phyloP scores from a whole-genome alignment of 1,140 invertebrate species.

The Papilio glaucus region DNA sequence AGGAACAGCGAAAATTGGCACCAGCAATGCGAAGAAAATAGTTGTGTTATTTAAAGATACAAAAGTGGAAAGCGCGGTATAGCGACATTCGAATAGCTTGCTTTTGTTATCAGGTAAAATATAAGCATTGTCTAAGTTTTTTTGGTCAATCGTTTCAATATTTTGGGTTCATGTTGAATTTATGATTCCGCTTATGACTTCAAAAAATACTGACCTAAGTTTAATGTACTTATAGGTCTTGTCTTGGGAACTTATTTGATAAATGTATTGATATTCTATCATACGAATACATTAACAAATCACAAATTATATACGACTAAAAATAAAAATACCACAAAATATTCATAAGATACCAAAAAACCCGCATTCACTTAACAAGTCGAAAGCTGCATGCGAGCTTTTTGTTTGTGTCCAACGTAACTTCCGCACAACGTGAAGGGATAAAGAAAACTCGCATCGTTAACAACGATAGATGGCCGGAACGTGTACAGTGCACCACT shows the following conservation, averaged over 20 bases:
- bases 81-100: neutral
- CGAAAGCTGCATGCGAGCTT: neutral
- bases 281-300: neutral
- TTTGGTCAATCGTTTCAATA: too few species aligned
- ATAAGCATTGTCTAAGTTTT: neutral
- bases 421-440: slow-evolving; percentile 21
- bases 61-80: neutral
- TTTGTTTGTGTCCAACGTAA: slow-evolving; percentile 16
- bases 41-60: slow-evolving; percentile 9
- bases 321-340: neutral
- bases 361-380: slow-evolving; percentile 1
- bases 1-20: slow-evolving; percentile 29
- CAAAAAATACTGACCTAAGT: too few species aligned
- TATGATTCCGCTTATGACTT: too few species aligned
- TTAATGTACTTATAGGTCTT: too few species aligned
- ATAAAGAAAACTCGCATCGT: slow-evolving; percentile 21
- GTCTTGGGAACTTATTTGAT: too few species aligned
- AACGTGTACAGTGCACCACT: neutral
- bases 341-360: neutral
- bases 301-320: too few species aligned
- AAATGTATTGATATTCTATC: too few species aligned
- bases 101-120: neutral
- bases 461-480: slow-evolving; percentile 20
- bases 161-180: too few species aligned
- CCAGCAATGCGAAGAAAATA: slow-evolving; percentile 21